Conservation (phyloP, 2,113 vertebrate species). For the Tamias sibiricus region DNA sequence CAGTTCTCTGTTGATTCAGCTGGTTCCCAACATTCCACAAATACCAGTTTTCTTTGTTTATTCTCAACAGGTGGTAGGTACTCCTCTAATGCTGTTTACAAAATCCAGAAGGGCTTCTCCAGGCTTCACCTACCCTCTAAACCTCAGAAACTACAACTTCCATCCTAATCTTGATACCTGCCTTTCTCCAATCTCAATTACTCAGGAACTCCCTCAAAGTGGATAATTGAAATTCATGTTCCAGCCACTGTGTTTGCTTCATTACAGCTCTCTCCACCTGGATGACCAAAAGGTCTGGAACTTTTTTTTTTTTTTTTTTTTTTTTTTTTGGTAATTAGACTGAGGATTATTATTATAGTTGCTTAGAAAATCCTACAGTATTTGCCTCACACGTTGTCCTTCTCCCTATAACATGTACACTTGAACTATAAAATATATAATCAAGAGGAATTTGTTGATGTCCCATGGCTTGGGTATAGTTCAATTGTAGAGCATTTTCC, state of each 20-base stretch:
- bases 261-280: background rate
- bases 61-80: background rate
- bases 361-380: background rate
- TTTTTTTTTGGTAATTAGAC: background rate
- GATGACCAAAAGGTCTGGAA: background rate
- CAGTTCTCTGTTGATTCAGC: slow-evolving; percentile 66
- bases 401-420: background rate
- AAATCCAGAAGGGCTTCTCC: slow-evolving; percentile 39
- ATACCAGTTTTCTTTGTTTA: slow-evolving; percentile 52
- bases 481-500: background rate
- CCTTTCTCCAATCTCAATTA: slow-evolving; percentile 40
- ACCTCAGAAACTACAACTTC: slow-evolving; percentile 6
- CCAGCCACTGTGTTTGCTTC: background rate
- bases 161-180: slow-evolving; percentile 24
- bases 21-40: slow-evolving; percentile 65
- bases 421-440: background rate
- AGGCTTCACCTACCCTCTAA: background rate
- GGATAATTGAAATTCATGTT: background rate
- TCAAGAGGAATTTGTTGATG: background rate
- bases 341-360: background rate
- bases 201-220: background rate
- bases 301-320: background rate
- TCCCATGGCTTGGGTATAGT: background rate
- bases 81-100: background rate
- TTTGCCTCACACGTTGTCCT: background rate